Base-by-base conservation (phyloP, 2,888 invertebrate genomes). In the Holacanthella duospinosa region DNA sequence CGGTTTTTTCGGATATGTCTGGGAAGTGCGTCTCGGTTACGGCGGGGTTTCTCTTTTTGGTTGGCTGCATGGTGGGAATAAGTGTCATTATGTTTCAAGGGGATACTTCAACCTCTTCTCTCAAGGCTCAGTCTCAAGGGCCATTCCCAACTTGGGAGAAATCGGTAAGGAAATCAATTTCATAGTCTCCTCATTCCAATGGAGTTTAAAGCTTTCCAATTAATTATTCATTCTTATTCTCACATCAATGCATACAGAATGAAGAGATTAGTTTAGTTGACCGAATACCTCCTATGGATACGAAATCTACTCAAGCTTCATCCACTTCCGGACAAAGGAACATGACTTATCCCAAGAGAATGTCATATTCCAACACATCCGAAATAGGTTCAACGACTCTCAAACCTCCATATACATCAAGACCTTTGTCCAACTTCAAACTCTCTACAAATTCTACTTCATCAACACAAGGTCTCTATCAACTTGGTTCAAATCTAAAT, bases 21-120 rank as follows among this genome's bases (percentile, higher is more conserved):
- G 43, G 62, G 6, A 59, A 66, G 57, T 62, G 63, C 57, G 44
- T 71, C 24, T 68, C 70, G 1, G 68, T 68, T 24, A 55, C 62
- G 16, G 54, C 66, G 9, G 73, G 70, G 21, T 70, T 71, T 60
- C 27, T 68, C 12, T 63, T 73, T 55, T 60, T 73, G 62, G 68
- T 71, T 56, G 66, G 67, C 19, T 69, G 70, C 61, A 62, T 73
- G 55, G 64, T 70, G 24, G 71, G 71, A 53, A 67, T 73, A 25
- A 64, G 69, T 36, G 64, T 70, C 19, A 54, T 73, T 21, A 68
- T 73, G 55, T 64, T 68, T 48, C 48, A 48, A 48, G 48, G 21
- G n/a, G 21, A 48, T 48, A 48, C 21, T 48, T 48, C 48, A 21
- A 21, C 4, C 19, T 4, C 48, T 48, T 9, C 12, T 16, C 19